Evolutionary conservation across 2,888 invertebrate species (phyloP).

Genomic region (Ceriagrion tenellum): DNA sequence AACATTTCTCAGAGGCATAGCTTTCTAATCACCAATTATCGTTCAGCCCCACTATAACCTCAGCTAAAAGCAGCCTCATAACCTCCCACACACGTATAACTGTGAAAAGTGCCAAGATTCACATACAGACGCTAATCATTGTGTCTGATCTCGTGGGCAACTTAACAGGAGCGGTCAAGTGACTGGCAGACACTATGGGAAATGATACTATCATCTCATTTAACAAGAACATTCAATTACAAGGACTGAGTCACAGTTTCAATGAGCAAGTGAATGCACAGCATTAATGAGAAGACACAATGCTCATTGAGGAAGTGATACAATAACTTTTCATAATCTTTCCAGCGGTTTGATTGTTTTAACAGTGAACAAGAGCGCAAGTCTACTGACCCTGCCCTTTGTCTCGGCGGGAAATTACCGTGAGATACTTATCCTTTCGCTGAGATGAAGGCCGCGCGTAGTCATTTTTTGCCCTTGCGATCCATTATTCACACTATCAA

Average conservation of each 20-base stretch:
- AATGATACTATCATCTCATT: slow-evolving; percentile 2
- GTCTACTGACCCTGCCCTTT: background rate
- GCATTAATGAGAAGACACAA: slow-evolving; percentile 8
- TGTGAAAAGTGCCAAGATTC: background rate
- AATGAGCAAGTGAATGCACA: background rate
- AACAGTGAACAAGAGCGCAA: background rate
- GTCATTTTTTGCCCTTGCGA: background rate
- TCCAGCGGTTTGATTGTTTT: background rate
- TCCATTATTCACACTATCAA: background rate
- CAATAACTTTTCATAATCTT: background rate
- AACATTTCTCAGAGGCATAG: too few relatives aligned
- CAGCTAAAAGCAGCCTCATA: background rate
- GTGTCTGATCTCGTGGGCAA: background rate
- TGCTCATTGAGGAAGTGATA: slow-evolving; percentile 15
- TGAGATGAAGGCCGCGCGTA: background rate
- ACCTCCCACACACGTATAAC: background rate
- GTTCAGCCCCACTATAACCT: background rate
- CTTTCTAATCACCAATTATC: background rate
- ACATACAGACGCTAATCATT: background rate
- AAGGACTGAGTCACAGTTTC: slow-evolving; percentile 23
- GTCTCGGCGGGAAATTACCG: background rate
- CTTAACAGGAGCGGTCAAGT: background rate
- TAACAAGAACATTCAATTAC: slow-evolving; percentile 32
- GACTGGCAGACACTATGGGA: background rate
- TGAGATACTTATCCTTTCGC: background rate